Base-by-base conservation (phyloP, 2,797 vertebrate genomes). In the Mionectes olivaceus region DNA sequence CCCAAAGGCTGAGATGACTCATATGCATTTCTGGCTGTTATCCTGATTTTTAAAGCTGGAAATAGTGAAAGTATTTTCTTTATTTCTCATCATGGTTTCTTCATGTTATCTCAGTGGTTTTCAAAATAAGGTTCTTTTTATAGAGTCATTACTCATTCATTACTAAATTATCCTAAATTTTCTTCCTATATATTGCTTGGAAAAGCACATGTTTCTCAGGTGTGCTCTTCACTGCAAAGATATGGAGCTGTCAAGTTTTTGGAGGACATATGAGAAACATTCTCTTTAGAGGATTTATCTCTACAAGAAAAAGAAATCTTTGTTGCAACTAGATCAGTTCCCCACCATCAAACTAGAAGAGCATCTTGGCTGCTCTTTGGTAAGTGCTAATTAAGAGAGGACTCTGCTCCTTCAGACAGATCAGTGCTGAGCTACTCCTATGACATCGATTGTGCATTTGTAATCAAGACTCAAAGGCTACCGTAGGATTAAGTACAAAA, bases 381-480 rank as follows among this genome's bases (percentile, higher is more conserved):
- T 69, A 47, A 84, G 69, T 77, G 47, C 49, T 94, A 59, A 90
- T 94, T 95, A 64, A 64, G 79, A 55, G 61, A 90, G 81, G 79
- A 43, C 91, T 93, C 89, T 61, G 43, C 50, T 91, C 59, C 68
- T 41, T 68, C 84, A 50, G 63, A 87, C 37, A 88, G 82, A 61
- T 43, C 46, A 83, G 81, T 14, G 46, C 67, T 56, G 44, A 82
- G 76, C 64, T 56, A 9, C 76, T 94, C 81, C 74, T 44, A 5
- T 55, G 76, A 15, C 91, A 91, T 94, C 9, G 70, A 91, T 74
- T 89, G 73, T 82, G 71, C 68, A 69, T 95, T 74, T 89, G 30
- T 74, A 90, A 95, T 94, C 79, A 76, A 88, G 76, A 69, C 82
- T 85, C 90, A 87, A 91, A 92, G 37, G 82, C 76, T 92, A 33